phyloP scores from a whole-genome alignment of 2,888 invertebrate species.

The Hydrotaea diabolus region DNA sequence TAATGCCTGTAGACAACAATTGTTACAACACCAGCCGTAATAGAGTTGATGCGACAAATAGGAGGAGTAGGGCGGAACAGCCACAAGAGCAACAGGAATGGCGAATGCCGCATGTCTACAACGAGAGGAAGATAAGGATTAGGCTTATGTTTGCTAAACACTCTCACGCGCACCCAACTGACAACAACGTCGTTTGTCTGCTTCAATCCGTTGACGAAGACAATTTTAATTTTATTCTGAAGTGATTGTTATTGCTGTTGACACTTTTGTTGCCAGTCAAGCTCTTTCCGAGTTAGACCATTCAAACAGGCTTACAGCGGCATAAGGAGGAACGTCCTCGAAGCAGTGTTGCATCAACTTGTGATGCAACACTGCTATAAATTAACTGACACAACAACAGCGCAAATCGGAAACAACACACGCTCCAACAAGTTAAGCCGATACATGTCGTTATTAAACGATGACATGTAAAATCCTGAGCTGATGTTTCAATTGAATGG shows the following conservation, averaged over 20 bases:
- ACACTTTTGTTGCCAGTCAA: slow-evolving; percentile 49
- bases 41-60: neutral
- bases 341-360: slow-evolving; percentile 10
- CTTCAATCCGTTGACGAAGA: slow-evolving; percentile 42
- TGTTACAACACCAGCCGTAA: neutral
- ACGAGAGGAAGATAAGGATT: neutral
- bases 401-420: slow-evolving; percentile 38
- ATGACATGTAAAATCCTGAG: slow-evolving; percentile 49
- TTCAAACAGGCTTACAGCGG: neutral
- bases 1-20: neutral
- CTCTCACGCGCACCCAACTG: neutral
- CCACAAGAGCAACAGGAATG: neutral
- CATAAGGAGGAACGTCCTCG: neutral
- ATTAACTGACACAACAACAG: too few relatives aligned
- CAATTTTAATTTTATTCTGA: slow-evolving; percentile 54
- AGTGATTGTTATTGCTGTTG: slow-evolving; percentile 53
- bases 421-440: slow-evolving; percentile 45
- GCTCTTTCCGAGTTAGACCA: slow-evolving; percentile 13
- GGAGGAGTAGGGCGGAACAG: neutral
- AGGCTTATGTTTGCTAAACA: slow-evolving; percentile 4
- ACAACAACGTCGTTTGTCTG: neutral
- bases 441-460: slow-evolving; percentile 53
- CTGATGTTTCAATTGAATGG: slow-evolving; percentile 1
- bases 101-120: neutral
- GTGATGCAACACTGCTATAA: too few relatives aligned